Conservation (phyloP, 37 sponge, comb jelly and placozoan species). For the Lycopodina hypogea region DNA sequence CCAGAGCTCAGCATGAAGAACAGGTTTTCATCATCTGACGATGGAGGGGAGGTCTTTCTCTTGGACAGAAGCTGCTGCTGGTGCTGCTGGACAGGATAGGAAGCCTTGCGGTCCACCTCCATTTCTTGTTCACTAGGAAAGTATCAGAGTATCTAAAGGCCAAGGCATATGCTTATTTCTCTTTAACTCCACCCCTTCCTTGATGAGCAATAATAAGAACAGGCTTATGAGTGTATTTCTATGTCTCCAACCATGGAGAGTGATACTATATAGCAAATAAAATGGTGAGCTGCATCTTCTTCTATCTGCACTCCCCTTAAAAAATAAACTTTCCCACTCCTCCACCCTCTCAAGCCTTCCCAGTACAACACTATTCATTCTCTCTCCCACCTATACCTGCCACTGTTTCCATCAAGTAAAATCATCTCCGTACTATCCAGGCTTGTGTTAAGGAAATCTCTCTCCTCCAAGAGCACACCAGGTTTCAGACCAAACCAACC, state of each 20-base stretch:
- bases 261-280: too few species aligned
- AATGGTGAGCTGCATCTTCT: too few species aligned
- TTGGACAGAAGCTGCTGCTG: background rate
- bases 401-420: background rate
- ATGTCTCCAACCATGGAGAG: too few species aligned
- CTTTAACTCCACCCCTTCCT: too few species aligned
- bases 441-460: background rate
- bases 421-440: background rate
- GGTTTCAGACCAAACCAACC: slow-evolving; percentile 54
- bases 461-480: background rate
- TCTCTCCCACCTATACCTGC: background rate
- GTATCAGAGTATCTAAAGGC: background rate
- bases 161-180: background rate
- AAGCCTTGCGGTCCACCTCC: background rate
- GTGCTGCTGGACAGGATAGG: background rate
- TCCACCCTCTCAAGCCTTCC: too few species aligned
- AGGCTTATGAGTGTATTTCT: too few species aligned
- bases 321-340: too few species aligned
- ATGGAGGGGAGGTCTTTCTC: slow-evolving; percentile 8
- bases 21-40: slow-evolving; percentile 9
- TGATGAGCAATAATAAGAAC: too few species aligned
- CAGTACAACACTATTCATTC: too few species aligned
- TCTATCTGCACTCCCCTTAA: too few species aligned
- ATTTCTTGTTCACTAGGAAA: background rate
- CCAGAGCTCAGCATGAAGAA: background rate